phyloP scores from a whole-genome alignment of 2,113 vertebrate species.

The Fregetta grallaria region DNA sequence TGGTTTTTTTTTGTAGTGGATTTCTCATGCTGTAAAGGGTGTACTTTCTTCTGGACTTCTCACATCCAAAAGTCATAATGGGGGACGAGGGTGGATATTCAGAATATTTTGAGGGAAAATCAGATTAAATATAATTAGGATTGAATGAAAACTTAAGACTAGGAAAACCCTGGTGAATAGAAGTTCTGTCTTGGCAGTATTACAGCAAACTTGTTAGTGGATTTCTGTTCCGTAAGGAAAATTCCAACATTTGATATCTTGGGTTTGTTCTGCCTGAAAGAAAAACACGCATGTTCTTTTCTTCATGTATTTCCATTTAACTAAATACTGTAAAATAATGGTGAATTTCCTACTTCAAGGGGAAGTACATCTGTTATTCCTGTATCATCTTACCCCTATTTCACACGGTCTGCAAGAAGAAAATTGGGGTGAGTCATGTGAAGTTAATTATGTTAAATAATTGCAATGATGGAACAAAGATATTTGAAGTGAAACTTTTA shows the following conservation, averaged over 20 bases:
- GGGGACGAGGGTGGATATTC: neutral
- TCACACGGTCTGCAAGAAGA: neutral
- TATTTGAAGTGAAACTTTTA: neutral
- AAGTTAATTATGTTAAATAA: neutral
- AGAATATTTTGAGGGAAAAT: neutral
- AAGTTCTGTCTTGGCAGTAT: neutral
- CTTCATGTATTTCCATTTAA: neutral
- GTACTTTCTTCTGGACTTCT: neutral
- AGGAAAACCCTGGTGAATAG: neutral
- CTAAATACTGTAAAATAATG: slow-evolving; percentile 17
- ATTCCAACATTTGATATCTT: neutral
- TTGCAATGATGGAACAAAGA: neutral
- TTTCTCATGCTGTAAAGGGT: neutral
- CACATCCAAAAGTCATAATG: neutral
- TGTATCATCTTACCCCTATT: slow-evolving; percentile 14
- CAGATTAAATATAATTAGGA: neutral
- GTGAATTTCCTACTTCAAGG: slow-evolving; percentile 43
- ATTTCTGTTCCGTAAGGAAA: neutral
- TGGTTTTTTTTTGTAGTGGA: neutral
- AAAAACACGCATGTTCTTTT: neutral
- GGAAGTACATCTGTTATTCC: neutral
- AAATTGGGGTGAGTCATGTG: slow-evolving; percentile 55
- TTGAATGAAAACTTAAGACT: neutral
- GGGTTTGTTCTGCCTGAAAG: neutral
- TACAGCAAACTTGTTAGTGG: neutral